phyloP scores from a whole-genome alignment of 2,113 vertebrate genomes.

The Carassius auratus region DNA sequence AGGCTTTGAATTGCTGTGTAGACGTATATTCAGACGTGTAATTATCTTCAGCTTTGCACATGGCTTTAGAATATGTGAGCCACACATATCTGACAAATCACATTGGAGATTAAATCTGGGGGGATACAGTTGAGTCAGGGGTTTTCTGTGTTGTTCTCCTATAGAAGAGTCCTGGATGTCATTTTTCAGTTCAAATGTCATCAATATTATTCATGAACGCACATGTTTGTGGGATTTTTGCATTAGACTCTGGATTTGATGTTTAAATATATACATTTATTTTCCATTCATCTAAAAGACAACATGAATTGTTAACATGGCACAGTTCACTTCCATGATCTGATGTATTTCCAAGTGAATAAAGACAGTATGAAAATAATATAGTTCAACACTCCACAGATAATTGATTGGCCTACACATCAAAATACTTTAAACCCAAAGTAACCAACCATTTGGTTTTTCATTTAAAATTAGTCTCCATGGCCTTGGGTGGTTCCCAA shows the following conservation, averaged over 20 bases:
- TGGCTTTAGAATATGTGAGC: slow-evolving; percentile 40
- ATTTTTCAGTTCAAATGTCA: slow-evolving; percentile 11
- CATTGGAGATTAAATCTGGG: slow-evolving; percentile 43
- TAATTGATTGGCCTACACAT: background rate
- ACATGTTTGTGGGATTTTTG: background rate
- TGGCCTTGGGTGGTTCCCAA: too few relatives aligned
- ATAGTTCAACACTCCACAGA: background rate
- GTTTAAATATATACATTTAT: background rate
- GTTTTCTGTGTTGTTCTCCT: background rate
- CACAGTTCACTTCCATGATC: background rate
- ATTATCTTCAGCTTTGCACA: slow-evolving; percentile 58
- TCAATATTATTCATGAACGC: background rate
- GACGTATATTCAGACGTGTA: slow-evolving; percentile 54
- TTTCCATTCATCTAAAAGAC: background rate
- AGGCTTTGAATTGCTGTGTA: slow-evolving; percentile 59
- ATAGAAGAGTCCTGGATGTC: slow-evolving; percentile 3
- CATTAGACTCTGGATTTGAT: background rate
- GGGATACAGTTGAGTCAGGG: slow-evolving; percentile 20
- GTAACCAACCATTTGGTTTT: background rate
- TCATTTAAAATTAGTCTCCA: background rate
- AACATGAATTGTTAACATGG: background rate
- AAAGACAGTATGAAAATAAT: background rate
- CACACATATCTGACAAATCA: slow-evolving; percentile 43
- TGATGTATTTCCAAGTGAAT: background rate
- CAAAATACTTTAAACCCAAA: background rate